phyloP scores from a whole-genome alignment of 2,113 vertebrate species.

The Chelonoidis abingdonii region DNA sequence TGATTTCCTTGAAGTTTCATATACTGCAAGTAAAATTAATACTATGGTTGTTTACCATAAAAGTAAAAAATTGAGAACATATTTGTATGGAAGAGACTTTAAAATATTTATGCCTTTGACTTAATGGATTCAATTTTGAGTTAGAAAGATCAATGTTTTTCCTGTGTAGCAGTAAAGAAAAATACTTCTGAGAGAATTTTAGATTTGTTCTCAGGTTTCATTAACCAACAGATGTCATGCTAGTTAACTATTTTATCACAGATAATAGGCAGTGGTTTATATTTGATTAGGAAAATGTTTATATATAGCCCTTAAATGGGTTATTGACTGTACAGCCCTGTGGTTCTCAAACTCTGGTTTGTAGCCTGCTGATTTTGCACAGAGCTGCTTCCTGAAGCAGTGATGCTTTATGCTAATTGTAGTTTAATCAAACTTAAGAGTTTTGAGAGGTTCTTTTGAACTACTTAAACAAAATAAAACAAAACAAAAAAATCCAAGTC shows the following conservation, averaged over 20 bases:
- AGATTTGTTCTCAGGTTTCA: accelerated
- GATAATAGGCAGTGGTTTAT: too few species aligned
- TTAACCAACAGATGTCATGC: accelerated
- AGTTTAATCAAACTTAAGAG: accelerated
- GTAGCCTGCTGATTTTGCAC: neutral
- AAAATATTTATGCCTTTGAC: neutral
- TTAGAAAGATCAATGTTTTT: neutral
- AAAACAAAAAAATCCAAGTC: neutral
- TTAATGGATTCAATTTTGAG: neutral
- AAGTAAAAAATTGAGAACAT: neutral
- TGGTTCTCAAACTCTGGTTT: neutral
- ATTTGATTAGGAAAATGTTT: neutral
- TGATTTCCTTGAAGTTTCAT: neutral
- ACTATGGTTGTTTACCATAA: neutral
- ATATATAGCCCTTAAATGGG: neutral
- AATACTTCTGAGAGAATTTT: neutral
- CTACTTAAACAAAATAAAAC: neutral
- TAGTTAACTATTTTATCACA: neutral
- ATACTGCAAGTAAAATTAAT: neutral
- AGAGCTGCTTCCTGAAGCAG: neutral
- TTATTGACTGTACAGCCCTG: neutral
- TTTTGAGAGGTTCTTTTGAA: neutral
- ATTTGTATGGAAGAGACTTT: neutral
- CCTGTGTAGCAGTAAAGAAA: neutral
- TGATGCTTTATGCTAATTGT: neutral